Evolutionary conservation across 1,140 invertebrate species (phyloP).

Genomic region (Pararge aegeria): DNA sequence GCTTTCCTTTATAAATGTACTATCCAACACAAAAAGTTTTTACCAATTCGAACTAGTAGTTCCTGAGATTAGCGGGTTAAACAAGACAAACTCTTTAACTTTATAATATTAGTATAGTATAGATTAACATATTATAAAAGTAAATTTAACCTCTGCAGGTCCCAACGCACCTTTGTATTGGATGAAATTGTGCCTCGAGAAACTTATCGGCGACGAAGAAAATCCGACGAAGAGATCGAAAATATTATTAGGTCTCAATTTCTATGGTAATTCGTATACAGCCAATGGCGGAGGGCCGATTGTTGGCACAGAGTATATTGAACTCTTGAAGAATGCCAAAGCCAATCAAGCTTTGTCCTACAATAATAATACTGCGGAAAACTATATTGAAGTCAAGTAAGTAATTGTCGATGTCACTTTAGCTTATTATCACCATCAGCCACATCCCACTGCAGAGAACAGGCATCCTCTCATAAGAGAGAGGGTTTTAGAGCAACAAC

Average conservation of each 20-base stretch:
- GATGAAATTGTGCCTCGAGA: slow-evolving; percentile 89
- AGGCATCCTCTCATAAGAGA: too few relatives aligned
- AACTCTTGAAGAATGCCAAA: slow-evolving; percentile 84
- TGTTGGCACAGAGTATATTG: slow-evolving; percentile 88
- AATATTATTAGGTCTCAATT: slow-evolving; percentile 94
- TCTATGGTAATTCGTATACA: slow-evolving; percentile 95
- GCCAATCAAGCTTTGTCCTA: slow-evolving; percentile 84
- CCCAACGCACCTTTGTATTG: slow-evolving; percentile 94
- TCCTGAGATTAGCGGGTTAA: too few relatives aligned
- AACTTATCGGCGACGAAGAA: slow-evolving; percentile 83
- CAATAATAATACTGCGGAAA: slow-evolving; percentile 89
- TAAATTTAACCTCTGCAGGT: slow-evolving; percentile 77
- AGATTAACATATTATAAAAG: too few relatives aligned
- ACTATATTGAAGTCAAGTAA: slow-evolving; percentile 93
- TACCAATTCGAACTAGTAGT: too few relatives aligned
- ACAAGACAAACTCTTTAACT: too few relatives aligned
- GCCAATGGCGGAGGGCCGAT: slow-evolving; percentile 88
- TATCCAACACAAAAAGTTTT: too few relatives aligned
- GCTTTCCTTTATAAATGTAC: too few relatives aligned
- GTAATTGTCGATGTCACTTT: slow-evolving; percentile 33
- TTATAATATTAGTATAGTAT: too few relatives aligned
- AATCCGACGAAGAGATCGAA: slow-evolving; percentile 83
- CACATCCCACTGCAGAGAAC: too few relatives aligned
- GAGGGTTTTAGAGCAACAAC: too few relatives aligned
- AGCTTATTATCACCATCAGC: too few relatives aligned